Evolutionary conservation across 2,113 vertebrate species (phyloP).

Genomic region (Regulus satrapa): DNA sequence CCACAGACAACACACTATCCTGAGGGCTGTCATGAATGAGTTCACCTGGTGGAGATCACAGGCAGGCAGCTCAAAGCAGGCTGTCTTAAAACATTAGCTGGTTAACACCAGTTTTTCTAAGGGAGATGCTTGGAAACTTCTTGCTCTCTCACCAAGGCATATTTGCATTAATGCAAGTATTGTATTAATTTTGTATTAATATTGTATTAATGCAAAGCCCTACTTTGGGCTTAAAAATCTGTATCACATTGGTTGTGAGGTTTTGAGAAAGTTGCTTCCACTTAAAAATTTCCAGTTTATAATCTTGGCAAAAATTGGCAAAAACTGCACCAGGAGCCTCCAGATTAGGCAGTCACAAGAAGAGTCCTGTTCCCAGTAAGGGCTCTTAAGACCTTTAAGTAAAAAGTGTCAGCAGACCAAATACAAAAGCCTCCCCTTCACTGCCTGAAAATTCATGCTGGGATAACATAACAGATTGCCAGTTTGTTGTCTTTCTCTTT

Average conservation of each 20-base stretch:
- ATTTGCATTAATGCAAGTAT: fast-evolving
- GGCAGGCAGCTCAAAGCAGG: not conserved
- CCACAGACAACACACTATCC: not conserved
- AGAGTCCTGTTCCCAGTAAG: not conserved
- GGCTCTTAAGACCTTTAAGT: not conserved
- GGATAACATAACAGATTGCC: not conserved
- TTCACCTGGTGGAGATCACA: not conserved
- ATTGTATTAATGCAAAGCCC: too few species aligned
- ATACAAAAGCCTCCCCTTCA: not conserved
- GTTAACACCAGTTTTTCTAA: not conserved
- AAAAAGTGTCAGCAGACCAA: not conserved
- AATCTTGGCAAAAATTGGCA: not conserved
- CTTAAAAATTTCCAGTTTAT: not conserved
- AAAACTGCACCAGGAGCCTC: not conserved
- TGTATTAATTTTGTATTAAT: too few species aligned
- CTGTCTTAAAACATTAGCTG: not conserved
- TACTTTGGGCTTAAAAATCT: not conserved
- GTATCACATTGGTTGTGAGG: not conserved
- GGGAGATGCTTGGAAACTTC: not conserved
- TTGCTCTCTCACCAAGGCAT: not conserved
- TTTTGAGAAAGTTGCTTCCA: not conserved
- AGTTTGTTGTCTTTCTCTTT: not conserved
- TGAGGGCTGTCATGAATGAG: not conserved
- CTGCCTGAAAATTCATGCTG: not conserved
- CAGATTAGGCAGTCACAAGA: not conserved